phyloP scores from a whole-genome alignment of 1,140 invertebrate species.

The Neotoxoptera formosana region DNA sequence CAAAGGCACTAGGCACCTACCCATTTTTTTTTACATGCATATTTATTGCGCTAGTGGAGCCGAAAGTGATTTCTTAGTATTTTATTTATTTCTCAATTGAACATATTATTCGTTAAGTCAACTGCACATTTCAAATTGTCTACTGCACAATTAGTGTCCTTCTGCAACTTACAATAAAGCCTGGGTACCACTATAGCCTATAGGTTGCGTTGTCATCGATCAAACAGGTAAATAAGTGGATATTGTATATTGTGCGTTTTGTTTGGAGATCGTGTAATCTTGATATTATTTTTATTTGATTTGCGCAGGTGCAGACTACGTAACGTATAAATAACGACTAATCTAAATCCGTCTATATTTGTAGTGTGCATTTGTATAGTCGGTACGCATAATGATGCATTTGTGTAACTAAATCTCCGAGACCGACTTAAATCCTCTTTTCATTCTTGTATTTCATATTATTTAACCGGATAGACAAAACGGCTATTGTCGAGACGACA shows the following conservation, averaged over 20 bases:
- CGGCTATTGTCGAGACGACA: background rate
- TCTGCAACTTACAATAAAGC: too few species aligned
- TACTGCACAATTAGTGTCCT: too few species aligned
- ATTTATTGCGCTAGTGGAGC: too few species aligned
- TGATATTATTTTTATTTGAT: background rate
- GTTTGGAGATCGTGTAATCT: background rate
- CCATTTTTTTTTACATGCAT: too few species aligned
- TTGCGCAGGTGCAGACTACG: background rate
- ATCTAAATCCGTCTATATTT: slow-evolving; percentile 12
- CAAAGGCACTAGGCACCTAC: too few species aligned
- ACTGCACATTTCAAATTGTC: too few species aligned
- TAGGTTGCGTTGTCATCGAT: background rate
- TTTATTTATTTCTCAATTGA: too few species aligned
- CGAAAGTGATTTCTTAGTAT: too few species aligned
- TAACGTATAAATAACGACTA: background rate
- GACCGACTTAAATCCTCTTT: slow-evolving; percentile 6
- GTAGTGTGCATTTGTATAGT: background rate
- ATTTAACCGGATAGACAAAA: slow-evolving; percentile 11
- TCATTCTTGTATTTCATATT: background rate
- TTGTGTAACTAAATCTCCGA: background rate
- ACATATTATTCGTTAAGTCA: too few species aligned
- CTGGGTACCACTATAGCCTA: too few species aligned
- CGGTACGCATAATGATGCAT: background rate
- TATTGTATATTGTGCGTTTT: background rate
- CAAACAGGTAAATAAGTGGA: background rate